Evolutionary conservation across 2,888 invertebrate species (phyloP).

Genomic region (Tenodera sinensis): DNA sequence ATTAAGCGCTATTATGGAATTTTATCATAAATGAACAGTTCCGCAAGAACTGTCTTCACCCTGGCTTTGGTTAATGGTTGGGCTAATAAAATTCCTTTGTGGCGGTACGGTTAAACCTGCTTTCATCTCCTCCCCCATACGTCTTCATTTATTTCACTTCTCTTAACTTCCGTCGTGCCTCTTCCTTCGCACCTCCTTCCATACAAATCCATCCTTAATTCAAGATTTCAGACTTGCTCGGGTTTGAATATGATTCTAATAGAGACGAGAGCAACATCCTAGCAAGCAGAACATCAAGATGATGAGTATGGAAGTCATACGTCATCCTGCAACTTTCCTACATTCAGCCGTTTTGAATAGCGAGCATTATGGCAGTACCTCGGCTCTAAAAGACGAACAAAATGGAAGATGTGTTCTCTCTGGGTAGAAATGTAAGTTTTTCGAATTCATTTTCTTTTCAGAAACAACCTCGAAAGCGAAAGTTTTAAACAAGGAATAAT

Average conservation of each 20-base stretch:
- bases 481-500: background rate
- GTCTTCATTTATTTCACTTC: constrained; percentile 13
- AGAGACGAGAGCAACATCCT: background rate
- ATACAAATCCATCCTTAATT: background rate
- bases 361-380: background rate
- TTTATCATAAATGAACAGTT: background rate
- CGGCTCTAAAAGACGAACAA: background rate
- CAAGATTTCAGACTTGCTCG: background rate
- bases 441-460: background rate
- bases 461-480: background rate
- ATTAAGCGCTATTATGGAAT: background rate
- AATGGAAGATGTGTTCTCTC: background rate
- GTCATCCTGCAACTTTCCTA: background rate
- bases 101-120: background rate
- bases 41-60: background rate
- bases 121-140: background rate
- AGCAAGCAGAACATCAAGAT: background rate
- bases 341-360: background rate
- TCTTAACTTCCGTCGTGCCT: background rate
- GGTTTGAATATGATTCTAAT: constrained; percentile 6
- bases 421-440: background rate
- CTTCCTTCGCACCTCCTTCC: background rate
- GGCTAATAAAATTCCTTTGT: background rate
- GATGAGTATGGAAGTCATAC: background rate
- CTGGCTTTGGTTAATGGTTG: background rate